Conservation (phyloP, 2,888 invertebrate species). For the Agonopterix arenella region DNA sequence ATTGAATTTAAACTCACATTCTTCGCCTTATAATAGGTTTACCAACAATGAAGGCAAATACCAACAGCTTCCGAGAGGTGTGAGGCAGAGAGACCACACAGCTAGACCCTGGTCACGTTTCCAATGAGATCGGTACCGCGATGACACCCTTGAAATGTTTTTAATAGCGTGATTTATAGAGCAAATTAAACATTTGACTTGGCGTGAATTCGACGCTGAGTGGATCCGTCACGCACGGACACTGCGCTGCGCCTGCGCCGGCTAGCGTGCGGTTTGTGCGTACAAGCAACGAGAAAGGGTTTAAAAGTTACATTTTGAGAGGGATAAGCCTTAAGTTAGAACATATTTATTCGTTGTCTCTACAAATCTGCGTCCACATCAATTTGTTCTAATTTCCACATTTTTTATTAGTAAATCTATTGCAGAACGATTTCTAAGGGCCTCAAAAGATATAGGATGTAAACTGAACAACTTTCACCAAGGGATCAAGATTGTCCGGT, state of each 20-base stretch:
- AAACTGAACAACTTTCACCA: too few species aligned
- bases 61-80: constrained; percentile 23
- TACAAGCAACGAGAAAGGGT: not conserved
- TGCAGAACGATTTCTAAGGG: too few species aligned
- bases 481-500: too few species aligned
- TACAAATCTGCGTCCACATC: too few species aligned
- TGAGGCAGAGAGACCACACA: constrained; percentile 48
- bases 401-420: too few species aligned
- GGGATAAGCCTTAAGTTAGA: too few species aligned
- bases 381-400: too few species aligned
- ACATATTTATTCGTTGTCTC: too few species aligned
- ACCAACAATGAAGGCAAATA: constrained; percentile 45
- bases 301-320: too few species aligned
- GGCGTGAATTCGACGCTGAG: constrained; percentile 73
- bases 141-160: constrained; percentile 76
- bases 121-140: constrained; percentile 67
- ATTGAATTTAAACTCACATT: constrained; percentile 54
- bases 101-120: constrained; percentile 59
- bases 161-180: constrained; percentile 76
- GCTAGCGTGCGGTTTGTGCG: constrained; percentile 18
- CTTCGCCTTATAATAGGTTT: constrained; percentile 39
- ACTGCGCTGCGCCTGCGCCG: constrained; percentile 16
- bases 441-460: too few species aligned
- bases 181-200: constrained; percentile 78
- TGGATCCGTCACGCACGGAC: constrained; percentile 74